Percentiles rank a stretch among this genome's conserved stretches.
phyloP scores from a whole-genome alignment of 2,113 vertebrate species.

The Pleuronectes platessa region DNA sequence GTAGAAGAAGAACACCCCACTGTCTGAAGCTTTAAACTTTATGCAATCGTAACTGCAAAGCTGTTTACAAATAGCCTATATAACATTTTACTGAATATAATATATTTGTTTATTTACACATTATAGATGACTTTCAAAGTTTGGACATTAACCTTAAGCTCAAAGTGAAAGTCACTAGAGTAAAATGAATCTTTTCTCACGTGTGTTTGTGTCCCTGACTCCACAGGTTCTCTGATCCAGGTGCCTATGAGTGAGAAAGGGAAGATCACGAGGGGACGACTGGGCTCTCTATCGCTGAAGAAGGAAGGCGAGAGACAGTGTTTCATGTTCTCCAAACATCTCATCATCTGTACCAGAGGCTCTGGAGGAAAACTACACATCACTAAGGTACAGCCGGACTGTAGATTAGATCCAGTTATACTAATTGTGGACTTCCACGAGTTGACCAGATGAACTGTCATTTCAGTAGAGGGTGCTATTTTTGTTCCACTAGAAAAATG shows the following conservation, averaged over 20 bases:
- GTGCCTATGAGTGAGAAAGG: conserved; percentile 97
- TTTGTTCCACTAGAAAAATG: background rate
- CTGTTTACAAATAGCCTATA: background rate
- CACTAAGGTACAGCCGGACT: conserved; percentile 86
- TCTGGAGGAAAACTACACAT: conserved; percentile 96
- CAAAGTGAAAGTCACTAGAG: background rate
- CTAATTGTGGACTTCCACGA: no score
- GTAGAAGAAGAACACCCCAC: no score
- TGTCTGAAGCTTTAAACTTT: no score
- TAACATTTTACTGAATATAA: background rate
- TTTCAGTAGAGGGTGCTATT: background rate
- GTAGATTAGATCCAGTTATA: background rate
- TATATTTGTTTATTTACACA: no score
- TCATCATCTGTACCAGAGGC: conserved; percentile 95
- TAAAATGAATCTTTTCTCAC: background rate
- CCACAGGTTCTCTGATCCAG: conserved; percentile 91
- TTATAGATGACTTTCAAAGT: no score
- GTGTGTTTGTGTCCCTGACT: background rate
- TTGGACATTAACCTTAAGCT: background rate
- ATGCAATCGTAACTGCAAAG: background rate
- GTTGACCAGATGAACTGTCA: no score
- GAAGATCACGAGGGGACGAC: conserved; percentile 91
- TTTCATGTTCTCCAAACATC: conserved; percentile 97
- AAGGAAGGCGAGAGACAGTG: conserved; percentile 97
- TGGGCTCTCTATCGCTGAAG: conserved; percentile 94